Evolutionary conservation across 1,140 invertebrate species (phyloP).

Genomic region (Akabosia matsudoensis): DNA sequence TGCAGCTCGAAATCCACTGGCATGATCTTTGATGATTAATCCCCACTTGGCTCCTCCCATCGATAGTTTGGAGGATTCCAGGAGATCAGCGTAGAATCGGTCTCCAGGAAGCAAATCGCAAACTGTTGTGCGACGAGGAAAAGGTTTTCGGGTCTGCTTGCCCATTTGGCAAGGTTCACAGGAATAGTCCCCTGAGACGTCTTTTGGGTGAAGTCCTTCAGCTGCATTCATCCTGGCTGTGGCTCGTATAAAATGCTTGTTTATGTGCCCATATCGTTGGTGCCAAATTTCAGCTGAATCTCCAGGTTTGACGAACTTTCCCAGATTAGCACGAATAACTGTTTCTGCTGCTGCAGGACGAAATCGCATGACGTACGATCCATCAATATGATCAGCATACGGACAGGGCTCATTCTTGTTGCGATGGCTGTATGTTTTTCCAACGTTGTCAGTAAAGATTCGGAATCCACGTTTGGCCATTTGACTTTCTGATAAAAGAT

Average conservation of each 20-base stretch:
- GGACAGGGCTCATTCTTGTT: background rate
- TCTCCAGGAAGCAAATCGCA: background rate
- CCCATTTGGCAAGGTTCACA: conserved; percentile 25
- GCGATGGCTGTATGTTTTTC: background rate
- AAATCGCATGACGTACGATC: conserved; percentile 18
- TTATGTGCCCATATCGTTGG: conserved; percentile 28
- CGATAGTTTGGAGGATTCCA: conserved; percentile 52
- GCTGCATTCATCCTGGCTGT: conserved; percentile 28
- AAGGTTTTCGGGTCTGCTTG: conserved; percentile 14
- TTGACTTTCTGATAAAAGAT: conserved; percentile 26
- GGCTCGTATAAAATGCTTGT: conserved; percentile 26
- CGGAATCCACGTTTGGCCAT: conserved; percentile 29
- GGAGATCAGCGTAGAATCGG: conserved; percentile 49
- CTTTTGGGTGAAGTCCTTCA: background rate
- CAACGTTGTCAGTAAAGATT: conserved; percentile 6
- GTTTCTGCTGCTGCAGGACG: background rate
- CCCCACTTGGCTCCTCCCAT: conserved; percentile 50
- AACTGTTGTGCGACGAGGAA: background rate
- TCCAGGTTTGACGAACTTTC: background rate
- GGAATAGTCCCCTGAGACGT: background rate
- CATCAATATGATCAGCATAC: background rate
- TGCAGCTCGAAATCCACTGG: conserved; percentile 49
- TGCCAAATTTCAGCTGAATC: conserved; percentile 20
- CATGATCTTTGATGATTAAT: conserved; percentile 53
- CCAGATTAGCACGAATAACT: background rate